These are phyloP conservation scores for Sturnus vulgaris DNA, from an alignment of 2,113 vertebrate genomes.

Conservation along the genomic window DNA sequence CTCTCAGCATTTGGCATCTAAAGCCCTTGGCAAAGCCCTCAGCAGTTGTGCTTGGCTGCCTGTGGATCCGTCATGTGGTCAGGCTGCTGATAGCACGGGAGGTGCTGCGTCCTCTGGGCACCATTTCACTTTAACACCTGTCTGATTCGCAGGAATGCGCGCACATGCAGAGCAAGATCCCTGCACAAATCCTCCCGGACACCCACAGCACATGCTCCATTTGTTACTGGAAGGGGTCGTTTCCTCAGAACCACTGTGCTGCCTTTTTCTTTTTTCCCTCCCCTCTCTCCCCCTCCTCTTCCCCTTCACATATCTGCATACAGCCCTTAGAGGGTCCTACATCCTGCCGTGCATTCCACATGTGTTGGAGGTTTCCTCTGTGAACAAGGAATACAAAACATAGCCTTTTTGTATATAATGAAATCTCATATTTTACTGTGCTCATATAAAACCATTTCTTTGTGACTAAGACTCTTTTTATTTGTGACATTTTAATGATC, in stretches of 20 bases:
- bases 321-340: slow-evolving; percentile 36
- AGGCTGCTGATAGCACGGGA: slow-evolving; percentile 50
- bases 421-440: slow-evolving; percentile 59
- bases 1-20: slow-evolving; percentile 55
- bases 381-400: slow-evolving; percentile 1
- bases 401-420: slow-evolving; percentile 21
- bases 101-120: slow-evolving; percentile 49
- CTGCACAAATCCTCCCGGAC: slow-evolving; percentile 45
- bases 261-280: rapidly evolving
- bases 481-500: slow-evolving; percentile 51
- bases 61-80: slow-evolving; percentile 53
- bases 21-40: slow-evolving; percentile 45
- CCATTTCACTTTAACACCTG: slow-evolving; percentile 57
- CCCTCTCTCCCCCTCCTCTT: neutral
- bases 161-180: slow-evolving; percentile 41
- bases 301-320: neutral
- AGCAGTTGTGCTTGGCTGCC: slow-evolving; percentile 65
- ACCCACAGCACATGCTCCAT: neutral
- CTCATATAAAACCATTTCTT: slow-evolving; percentile 33
- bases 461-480: slow-evolving; percentile 16
- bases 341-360: slow-evolving; percentile 53
- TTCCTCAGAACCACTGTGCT: neutral
- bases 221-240: slow-evolving; percentile 20
- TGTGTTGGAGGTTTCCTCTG: slow-evolving; percentile 32
- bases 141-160: slow-evolving; percentile 55